Evolutionary conservation across 2,113 vertebrate genomes (phyloP), one percentile per base, ranked within the genome.

Genomic region (Setophaga petechia): DNA sequence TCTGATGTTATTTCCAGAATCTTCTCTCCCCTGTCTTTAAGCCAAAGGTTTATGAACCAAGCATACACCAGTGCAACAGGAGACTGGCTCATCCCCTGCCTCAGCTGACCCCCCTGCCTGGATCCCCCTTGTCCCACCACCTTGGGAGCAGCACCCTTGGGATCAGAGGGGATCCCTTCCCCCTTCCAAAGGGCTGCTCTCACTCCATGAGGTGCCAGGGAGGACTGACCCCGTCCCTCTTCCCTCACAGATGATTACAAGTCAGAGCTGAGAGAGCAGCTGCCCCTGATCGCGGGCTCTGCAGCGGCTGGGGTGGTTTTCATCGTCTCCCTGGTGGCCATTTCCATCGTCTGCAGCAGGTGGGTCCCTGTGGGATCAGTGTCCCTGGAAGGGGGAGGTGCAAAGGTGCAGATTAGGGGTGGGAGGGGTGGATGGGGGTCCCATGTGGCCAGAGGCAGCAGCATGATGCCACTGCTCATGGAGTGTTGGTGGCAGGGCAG

Each of bases 271-370:
- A 98, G 99, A 75, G 99, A 99, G 80, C 99, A 99, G 97, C 98
- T 99, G 95, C 99, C 99, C 16, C 95, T 99, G 97, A 99, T 99
- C 4, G 99, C 99, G 0, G 99, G 99, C 22, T 99, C 99, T 0
- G 99, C 99, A 2, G 99, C 99, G 0, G 99, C 99, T 0, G 99
- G 99, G 3, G 98, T 99, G 35, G 99, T 99, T 94, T 99, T 99
- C 84, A 98, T 99, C 5, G 99, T 99, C 74, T 99, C 99, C 3
- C 97, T 99, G 87, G 99, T 99, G 93, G 99, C 99, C 67, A 99
- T 99, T 96, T 99, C 99, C 75, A 99, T 99, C 5, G 99, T 99
- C 83, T 99, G 99, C 97, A 99, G 99, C 98, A 99, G 99, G 99
- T 99, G 98, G 11, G 92, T 87, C 51, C 58, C 62, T 0, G 2